Base-by-base conservation (phyloP, 2,113 vertebrate species). In the Brachyhypopomus gauderio region DNA sequence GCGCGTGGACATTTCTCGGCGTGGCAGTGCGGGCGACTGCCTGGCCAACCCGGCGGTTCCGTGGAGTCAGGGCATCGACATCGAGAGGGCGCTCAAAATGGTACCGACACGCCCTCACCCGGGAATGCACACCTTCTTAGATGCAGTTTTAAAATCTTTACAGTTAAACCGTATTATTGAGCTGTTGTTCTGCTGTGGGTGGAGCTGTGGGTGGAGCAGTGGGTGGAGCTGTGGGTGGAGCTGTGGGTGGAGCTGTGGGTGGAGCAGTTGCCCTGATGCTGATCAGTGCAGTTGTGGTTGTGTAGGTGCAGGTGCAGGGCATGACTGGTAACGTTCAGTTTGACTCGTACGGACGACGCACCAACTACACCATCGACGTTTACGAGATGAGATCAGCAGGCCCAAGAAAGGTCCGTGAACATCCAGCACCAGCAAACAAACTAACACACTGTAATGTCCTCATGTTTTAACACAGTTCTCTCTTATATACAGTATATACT, bases 251-350 rank as follows among this genome's bases (percentile, higher is more conserved):
- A 30, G 80, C 25, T 84, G 41, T 85, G 34, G 5, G 4, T 85
- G 36, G 56, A 82, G 71, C 60, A 19, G 66, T 63, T 8, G 19
- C 3, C 67, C 8, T 69, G 41, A 36, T 78, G 36, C 69, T 81
- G 56, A 75, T 79, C 69, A 85, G 87, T 25, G 89, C 41, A 89
- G 85, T 67, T 75, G 72, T 87, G 72, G 45, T 60, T 58, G 59
- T 56, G 6, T 89, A 99, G 98, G 98, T 99, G 14, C 97, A 98
- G 90, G 96, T 98, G 69, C 96, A 96, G 92, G 98, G 98, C 86
- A 98, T 99, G 96, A 99, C 97, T 62, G 97, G 97, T 88, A 99
- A 99, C 87, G 96, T 99, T 88, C 97, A 99, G 87, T 99, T 99
- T 3, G 97, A 99, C 89, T 97, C 96, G 56, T 98, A 97, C 1